Conservation (phyloP, 2,113 vertebrate species). For the Crocuta crocuta region DNA sequence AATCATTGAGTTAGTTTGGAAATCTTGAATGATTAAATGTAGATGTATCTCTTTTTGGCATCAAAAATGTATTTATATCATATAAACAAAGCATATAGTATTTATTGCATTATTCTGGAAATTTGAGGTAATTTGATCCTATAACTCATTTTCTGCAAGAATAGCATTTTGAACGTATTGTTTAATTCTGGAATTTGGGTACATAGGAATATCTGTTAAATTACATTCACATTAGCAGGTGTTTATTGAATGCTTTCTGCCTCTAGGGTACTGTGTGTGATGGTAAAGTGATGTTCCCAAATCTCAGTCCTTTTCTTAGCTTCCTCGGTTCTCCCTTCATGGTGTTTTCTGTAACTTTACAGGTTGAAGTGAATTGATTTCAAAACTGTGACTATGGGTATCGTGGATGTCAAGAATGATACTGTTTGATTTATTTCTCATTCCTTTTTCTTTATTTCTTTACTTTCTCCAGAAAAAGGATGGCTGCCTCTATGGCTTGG, state of each 20-base stretch:
- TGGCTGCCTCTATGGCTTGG: not conserved
- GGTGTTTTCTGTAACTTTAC: not conserved
- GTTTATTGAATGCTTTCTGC: not conserved
- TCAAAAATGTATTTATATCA: slow-evolving; percentile 45
- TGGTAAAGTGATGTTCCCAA: not conserved
- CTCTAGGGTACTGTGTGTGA: not conserved
- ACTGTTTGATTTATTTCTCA: not conserved
- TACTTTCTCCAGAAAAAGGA: not conserved
- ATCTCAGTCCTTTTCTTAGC: not conserved
- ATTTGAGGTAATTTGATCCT: slow-evolving; percentile 16
- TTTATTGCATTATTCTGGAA: slow-evolving; percentile 26
- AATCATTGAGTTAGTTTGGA: slow-evolving; percentile 78
- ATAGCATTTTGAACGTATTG: slow-evolving; percentile 18
- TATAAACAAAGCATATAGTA: slow-evolving; percentile 30
- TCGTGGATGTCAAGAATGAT: not conserved
- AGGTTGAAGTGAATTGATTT: not conserved
- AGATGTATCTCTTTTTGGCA: slow-evolving; percentile 58
- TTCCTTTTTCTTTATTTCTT: not conserved
- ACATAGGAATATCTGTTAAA: slow-evolving; percentile 14
- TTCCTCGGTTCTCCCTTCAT: not conserved
- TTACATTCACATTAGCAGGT: not conserved
- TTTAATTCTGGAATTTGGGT: not conserved
- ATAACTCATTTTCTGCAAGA: not conserved
- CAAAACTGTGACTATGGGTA: not conserved
- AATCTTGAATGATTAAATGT: slow-evolving; percentile 68